Base-by-base conservation (phyloP, 2,888 invertebrate genomes). In the Geotrupes spiniger region DNA sequence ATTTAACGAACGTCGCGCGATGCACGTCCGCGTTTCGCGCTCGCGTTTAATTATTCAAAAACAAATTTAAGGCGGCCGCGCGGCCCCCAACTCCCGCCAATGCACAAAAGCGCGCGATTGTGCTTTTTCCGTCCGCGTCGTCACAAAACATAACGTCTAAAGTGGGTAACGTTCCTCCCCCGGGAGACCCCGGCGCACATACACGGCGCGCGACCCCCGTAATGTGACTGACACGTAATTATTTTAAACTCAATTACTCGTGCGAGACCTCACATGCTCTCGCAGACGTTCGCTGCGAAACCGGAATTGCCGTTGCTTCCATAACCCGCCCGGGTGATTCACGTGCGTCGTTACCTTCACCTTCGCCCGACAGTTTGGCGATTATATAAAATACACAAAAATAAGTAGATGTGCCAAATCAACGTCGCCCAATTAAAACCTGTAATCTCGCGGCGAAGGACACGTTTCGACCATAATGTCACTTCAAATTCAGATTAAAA, bases 111-210 rank as follows among this genome's bases (percentile, higher is more conserved):
- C 37, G 42, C 50, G 42, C 47, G 50, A 50, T 53, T 53, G 50
- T 53, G 50, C 12, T 51, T 53, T 44, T n/a, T n/a, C 50, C 43
- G n/a, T n/a, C n/a, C n/a, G n/a, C n/a, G 49, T 52, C 49, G 49
- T n/a, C 49, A 49, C 49, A 49, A 46, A 49, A 43, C 44, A 57
- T 54, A 48, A 57, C 58, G 52, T 57, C 56, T 47, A 52, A 49
- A 54, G 56, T 49, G 51, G 47, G 49, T 49, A 51, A 56, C 39
- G 54, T 55, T 56, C 45, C 52, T 51, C 33, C 49, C 55, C 49
- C 52, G 15, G 8, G 53, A 33, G 53, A 47, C 37, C n/a, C n/a
- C n/a, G n/a, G 17, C 33, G 39, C 28, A 39, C 45, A 45, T 39
- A 45, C 37, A 38, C 45, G 39, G 29, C 28, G 36, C 37, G 12